Evolutionary conservation across 1,140 invertebrate species (phyloP), one percentile per base, ranked within the genome.

Genomic region (Pogonognathellus flavescens): DNA sequence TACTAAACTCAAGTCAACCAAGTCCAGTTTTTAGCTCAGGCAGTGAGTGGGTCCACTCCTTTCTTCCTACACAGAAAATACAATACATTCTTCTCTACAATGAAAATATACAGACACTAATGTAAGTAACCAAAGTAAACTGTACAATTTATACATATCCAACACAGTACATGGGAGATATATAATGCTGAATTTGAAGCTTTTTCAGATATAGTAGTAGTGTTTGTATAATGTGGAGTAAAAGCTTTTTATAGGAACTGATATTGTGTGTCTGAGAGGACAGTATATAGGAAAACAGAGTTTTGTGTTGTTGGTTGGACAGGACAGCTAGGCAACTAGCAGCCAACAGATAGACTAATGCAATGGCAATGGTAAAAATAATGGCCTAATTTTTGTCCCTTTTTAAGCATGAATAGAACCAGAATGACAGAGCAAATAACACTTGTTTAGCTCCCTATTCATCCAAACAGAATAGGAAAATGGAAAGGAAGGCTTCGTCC

Each of bases 381-480:
- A 88, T 88, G 87, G 83, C 85, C 87, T 88, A 88, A 88, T 88
- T 86, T 88, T 83, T 86, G 85, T 87, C 86, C 86, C 85, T 87
- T 88, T 88, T 85, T 86, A 86, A 86, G 82, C 85, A 66, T 85
- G 82, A 87, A 87, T 87, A 87, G 86, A 84, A 86, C 25, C 55
- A 85, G 87, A 86, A 88, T 88, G 87, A 88, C 87, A 88, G 87
- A 86, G 87, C 87, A 88, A 88, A 88, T 88, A 88, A 88, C 85
- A 88, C 85, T 88, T 88, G 87, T 88, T 88, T 88, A 88, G 85
- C 83, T 85, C 84, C 80, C 84, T 84, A 83, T 87, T 85, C 83
- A 87, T 25, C 62, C 50, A 66, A 52, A 57, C 18, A 85, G 84
- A 87, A 85, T 83, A 81, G 80, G 81, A 87, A 80, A 85, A 86